A percentile compares a stretch with the other conserved stretches of the same genome.
These are phyloP conservation scores for Deroplatys truncata DNA, from an alignment of 2,888 invertebrate species.

Conservation along the genomic window DNA sequence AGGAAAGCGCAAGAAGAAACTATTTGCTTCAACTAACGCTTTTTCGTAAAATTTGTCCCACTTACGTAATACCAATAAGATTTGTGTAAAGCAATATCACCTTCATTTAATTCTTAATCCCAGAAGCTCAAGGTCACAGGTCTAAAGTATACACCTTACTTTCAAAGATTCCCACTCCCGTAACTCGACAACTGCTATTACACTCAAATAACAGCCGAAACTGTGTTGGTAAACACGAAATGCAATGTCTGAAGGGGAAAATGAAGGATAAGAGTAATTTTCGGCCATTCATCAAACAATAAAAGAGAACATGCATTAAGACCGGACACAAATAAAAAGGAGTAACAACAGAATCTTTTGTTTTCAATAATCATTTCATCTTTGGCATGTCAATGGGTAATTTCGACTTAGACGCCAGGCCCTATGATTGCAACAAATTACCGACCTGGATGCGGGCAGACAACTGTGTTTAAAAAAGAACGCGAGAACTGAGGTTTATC, in stretches of 20 bases:
- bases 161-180: not conserved
- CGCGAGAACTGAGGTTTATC: not conserved
- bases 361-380: not conserved
- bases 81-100: no score
- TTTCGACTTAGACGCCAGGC: not conserved
- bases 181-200: not conserved
- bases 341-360: not conserved
- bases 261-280: not conserved
- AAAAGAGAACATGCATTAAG: not conserved
- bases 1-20: no score
- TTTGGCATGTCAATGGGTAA: not conserved
- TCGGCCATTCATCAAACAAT: not conserved
- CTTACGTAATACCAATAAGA: no score
- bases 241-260: not conserved
- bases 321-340: not conserved
- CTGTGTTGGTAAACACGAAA: no score
- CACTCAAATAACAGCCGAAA: not conserved
- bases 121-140: no score
- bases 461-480: not conserved
- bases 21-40: no score
- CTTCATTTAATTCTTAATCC: not conserved
- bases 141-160: not conserved
- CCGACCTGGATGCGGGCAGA: not conserved
- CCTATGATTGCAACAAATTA: not conserved
- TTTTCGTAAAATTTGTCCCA: no score